Evolutionary conservation across 2,113 vertebrate genomes (phyloP), one percentile per base, ranked within the genome.

Genomic region (Sapajus apella): DNA sequence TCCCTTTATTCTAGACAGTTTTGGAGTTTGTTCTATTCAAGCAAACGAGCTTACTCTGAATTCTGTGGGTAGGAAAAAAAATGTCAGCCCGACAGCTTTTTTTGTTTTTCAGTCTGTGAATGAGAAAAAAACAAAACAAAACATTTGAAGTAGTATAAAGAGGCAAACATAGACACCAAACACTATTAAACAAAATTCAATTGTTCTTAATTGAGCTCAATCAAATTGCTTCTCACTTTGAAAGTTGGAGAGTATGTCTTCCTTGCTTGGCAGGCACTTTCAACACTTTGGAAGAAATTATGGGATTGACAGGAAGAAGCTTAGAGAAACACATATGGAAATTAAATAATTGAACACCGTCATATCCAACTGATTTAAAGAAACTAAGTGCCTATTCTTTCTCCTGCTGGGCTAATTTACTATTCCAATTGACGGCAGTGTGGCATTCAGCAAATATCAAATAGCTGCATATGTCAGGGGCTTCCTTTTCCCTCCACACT

Each of bases 391-490:
- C 21, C 61, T 76, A 27, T 83, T 92, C 58, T 64, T 58, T 61
- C 7, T 5, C 37, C 3, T 2, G 17, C 50, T 61, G 66, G 30
- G 95, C 35, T 85, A 50, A 92, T 92, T 94, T 89, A 30, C 32
- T 25, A 13, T 82, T 90, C 85, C 83, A 76, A 47, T 52, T 40
- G 76, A 64, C 37, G 13, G 32, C 20, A 77, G 25, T 3, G 61
- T 72, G 64, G 76, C 45, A 37, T 66, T 92, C 58, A 83, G 94
- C 79, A 97, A 90, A 92, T 82, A 94, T 70, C 94, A 92, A 84
- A 81, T 58, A 75, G 72, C 52, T 84, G 13, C 27, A 1, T 79
- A 50, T 64, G 52, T 90, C 73, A 68, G 18, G 21, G 6, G 25
- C 68, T 95, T 91, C 52, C 18, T 85, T 87, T 87, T 40, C 66